Base-by-base conservation (phyloP, 2,113 vertebrate genomes). In the Alethe diademata region DNA sequence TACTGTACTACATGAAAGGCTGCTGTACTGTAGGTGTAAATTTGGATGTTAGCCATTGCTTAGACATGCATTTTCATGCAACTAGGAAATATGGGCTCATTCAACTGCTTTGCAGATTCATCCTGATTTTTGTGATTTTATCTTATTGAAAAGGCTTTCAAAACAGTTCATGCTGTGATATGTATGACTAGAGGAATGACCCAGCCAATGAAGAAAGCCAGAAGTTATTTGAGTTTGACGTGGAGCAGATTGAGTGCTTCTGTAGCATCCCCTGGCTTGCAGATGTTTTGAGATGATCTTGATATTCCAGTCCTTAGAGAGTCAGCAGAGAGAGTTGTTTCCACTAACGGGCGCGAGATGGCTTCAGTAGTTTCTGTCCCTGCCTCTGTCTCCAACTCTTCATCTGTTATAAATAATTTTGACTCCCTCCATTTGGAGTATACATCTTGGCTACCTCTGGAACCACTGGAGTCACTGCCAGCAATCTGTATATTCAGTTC, bases 351-450 rank as follows among this genome's bases (percentile, higher is more conserved):
- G 86, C 97, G 98, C 2, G 98, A 98, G 86, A 98, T 90, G 91
- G 98, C 98, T 94, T 98, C 98, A 53, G 98, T 98, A 90, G 97
- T 97, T 96, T 98, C 98, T 85, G 97, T 97, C 92, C 96, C 97
- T 81, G 97, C 75, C 96, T 98, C 98, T 35, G 97, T 87, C 33
- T 98, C 98, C 86, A 98, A 93, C 95, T 99, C 99, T 97, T 99
- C 98, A 96, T 99, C 99, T 24, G 98, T 98, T 97, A 99, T 99
- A 97, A 99, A 99, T 96, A 99, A 98, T 97, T 98, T 98, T 61
- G 99, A 98, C 95, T 99, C 99, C 75, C 98, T 98, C 99, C 99
- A 99, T 83, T 98, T 98, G 38, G 98, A 98, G 91, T 98, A 98
- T 74, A 98, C 88, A 36, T 97, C 98, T 97, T 98, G 96, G 95